Base-by-base conservation (phyloP, 2,113 vertebrate species). In the Grammomys surdaster region DNA sequence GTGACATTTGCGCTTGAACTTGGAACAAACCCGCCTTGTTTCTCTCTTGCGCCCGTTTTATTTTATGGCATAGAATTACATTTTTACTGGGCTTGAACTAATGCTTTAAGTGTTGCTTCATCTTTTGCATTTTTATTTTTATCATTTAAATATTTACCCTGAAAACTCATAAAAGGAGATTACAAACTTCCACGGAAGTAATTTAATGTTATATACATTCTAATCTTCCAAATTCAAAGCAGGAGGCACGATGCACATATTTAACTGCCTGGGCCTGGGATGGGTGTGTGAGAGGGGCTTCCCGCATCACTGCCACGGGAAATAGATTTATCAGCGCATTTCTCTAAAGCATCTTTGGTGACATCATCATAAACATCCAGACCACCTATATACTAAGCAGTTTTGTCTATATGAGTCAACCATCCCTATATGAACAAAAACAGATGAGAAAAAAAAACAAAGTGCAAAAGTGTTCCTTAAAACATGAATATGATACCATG, bases 1-100 rank as follows among this genome's bases (percentile, higher is more conserved):
- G 75, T 94, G 73, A 95, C 95, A 88, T 94, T 58, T 87, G 73
- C 70, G 43, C 91, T 97, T 92, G 82, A 95, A 76, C 63, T 97
- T 87, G 82, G 87, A 97, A 80, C 86, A 96, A 93, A 87, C 60
- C 56, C 76, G 89, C 70, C 72, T 89, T 92, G 7, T 96, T 91
- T 95, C 92, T 82, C 36, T 94, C 60, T 54, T 89, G 28, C 20
- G 89, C 65, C 73, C 75, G 36, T 82, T 92, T 91, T 77, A 73
- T 92, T 77, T 87, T 51, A 12, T 54, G 22, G 54, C 78, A 9
- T 91, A 60, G 89, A 88, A 87, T 92, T 91, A 82, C 6, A 8
- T 93, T 91, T 91, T 97, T 89, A 75, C 56, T 95, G 46, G n/a
- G 54, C 82, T 94, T 95, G 51, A 93, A 96, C 56, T 89, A 73